Base-by-base conservation (phyloP, 2,797 vertebrate genomes). In the Caiman crocodilus region DNA sequence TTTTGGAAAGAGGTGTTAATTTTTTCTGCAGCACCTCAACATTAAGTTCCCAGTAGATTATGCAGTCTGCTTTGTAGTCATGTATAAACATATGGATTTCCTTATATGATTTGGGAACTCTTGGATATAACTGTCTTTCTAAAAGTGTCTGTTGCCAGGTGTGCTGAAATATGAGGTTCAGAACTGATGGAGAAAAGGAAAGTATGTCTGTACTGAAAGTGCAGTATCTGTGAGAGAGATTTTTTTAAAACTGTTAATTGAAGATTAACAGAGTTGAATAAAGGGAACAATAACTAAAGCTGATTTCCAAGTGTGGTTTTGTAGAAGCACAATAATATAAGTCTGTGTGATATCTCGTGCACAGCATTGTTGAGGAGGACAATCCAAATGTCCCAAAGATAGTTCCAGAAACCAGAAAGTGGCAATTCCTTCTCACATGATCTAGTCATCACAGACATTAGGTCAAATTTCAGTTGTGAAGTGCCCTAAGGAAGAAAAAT, bases 181-280 rank as follows among this genome's bases (percentile, higher is more conserved):
- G 26, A 95, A 60, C 17, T 87, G 85, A 84, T 85, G 84, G 50
- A 73, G 67, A 69, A 80, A 93, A 77, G 82, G 89, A 59, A 69
- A 87, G 79, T 79, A 82, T 57, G 30, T 94, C 58, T 92, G 84
- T 85, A 61, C 55, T 84, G 84, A 74, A 93, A 15, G 79, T 75
- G 69, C 17, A 71, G 87, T 89, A 93, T 80, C 90, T 77, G 64
- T 30, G 35, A 78, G 26, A 76, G 79, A 94, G 81, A 69, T 89
- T 87, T 92, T 95, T 94, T 50, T 50, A 10, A 50, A 95, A 95
- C 93, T 97, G 91, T 91, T 96, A 93, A 88, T 95, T 96, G 95
- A 86, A 79, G 75, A 95, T 91, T 96, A 94, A 82, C 79, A 90
- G 56, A 60, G 78, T 89, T 79, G 61, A 63, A 83, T 60, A 65